Evolutionary conservation across 2,888 invertebrate species (phyloP), one percentile per base, ranked within the genome.

Genomic region (Temnothorax unifasciatus): DNA sequence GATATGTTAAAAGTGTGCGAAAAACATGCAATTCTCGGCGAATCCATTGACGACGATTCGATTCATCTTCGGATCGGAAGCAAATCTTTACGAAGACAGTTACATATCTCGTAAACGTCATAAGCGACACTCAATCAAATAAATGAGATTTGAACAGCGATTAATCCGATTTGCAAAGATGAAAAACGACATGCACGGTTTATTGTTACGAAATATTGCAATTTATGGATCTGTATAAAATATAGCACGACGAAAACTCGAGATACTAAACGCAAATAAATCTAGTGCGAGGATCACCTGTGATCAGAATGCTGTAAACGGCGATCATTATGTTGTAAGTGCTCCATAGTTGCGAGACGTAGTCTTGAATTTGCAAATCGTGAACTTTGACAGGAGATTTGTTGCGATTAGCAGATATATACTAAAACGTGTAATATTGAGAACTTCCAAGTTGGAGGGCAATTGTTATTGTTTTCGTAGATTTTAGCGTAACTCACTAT

Each of bases 391-490:
- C 13, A 25, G 38, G 4, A n/a, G 15, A 4, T 75, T 25, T 66
- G 15, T 25, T 41, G 52, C 66, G 4, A 44, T 15, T 9, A 50
- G 50, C 34, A 29, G 9, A 38, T 61, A 59, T 63, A 44, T 41
- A 38, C 9, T 29, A 69, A 15, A 59, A 79, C 21, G 69, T 79
- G 79, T 71, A 59, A 79, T 59, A 34, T 71, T 59, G 34, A 38
- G 6, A 34, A 64, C 38, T 38, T 15, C 21, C 34, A 41, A 38
- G 25, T 64, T 25, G 38, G 52, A 25, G 11, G 29, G 9, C 21
- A 52, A 38, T 79, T 47, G 59, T 79, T 79, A 71, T 79, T 69
- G 69, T 76, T 69, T 59, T 71, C 47, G 11, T 69, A 59, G 6
- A n/a, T 29, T 77, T 77, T 15, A 69, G n/a, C 44, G 21, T 71